Percentiles rank a stretch among this genome's conserved stretches.
phyloP scores from a whole-genome alignment of 2,888 invertebrate species.

The Oxytorus armatus region DNA sequence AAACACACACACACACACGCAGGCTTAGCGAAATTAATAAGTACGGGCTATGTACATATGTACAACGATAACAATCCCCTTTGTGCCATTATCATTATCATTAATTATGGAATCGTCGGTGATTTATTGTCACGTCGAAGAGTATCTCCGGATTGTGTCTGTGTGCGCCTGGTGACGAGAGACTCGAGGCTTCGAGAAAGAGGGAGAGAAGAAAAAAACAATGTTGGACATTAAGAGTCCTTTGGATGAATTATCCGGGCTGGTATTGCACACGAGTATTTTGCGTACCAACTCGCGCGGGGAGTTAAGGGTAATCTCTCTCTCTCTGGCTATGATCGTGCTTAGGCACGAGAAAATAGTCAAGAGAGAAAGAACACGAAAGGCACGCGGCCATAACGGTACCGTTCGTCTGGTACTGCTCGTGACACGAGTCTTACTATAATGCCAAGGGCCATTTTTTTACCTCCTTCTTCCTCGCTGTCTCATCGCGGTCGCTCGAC shows the following conservation, averaged over 20 bases:
- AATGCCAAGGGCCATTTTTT: conserved; percentile 49
- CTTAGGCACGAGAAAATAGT: conserved; percentile 37
- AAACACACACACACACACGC: too few relatives aligned
- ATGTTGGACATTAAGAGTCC: conserved; percentile 52
- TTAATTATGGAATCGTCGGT: conserved; percentile 77
- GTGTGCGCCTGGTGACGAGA: neutral
- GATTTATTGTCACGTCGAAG: conserved; percentile 74
- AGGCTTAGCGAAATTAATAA: conserved; percentile 83
- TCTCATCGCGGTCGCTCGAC: conserved; percentile 50
- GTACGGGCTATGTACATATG: conserved; percentile 84
- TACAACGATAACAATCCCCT: conserved; percentile 81
- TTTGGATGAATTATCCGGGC: conserved; percentile 51
- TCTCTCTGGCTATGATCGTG: conserved; percentile 30
- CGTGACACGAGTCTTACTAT: conserved; percentile 61
- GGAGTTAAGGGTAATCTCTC: conserved; percentile 11
- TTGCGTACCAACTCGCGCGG: conserved; percentile 12
- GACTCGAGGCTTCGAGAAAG: conserved; percentile 6
- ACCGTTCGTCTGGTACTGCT: conserved; percentile 60
- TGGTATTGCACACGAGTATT: conserved; percentile 53
- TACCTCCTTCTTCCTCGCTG: conserved; percentile 51
- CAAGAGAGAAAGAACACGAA: conserved; percentile 43
- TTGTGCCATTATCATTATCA: conserved; percentile 76
- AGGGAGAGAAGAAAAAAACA: conserved; percentile 31
- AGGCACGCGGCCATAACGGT: conserved; percentile 68
- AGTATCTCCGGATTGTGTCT: conserved; percentile 50